Base-by-base conservation (phyloP, 2,888 invertebrate species). In the Germaria angustata region DNA sequence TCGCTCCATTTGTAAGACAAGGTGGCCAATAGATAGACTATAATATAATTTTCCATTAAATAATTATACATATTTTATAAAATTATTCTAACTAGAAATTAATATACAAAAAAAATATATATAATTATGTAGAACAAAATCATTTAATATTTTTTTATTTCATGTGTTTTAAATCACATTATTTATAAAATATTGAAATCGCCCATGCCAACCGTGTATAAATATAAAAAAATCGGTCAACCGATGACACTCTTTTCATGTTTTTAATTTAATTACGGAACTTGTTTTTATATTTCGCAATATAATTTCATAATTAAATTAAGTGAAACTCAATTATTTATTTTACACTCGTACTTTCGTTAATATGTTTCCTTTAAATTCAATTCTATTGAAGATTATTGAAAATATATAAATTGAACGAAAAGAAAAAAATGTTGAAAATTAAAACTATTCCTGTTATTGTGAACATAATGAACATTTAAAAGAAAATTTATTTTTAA, bases 401-500 rank as follows among this genome's bases (percentile, higher is more conserved):
- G 49, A 65, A 59, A 51, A 61, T 20, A 11, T 13, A 65, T 41
- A 17, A 46, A 69, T 39, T 57, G 53, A 53, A 41, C 8, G 20
- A 24, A 8, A 36, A 46, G 28, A 28, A 28, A 28, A 28, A 3
- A 5, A 28, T 28, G 28, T 28, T n/a, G n/a, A n/a, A n/a, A n/a
- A n/a, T n/a, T n/a, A n/a, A 77, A 63, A 80, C 49, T 49, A 59
- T 49, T 76, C 22, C n/a, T 22, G 55, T 72, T 36, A 39, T 53
- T 59, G 17, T 68, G 32, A 57, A 46, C 34, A 34, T 24, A 55
- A n/a, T 63, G 9, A 44, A 51, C 39, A 59, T 73, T 51, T 65
- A 41, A 79, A 59, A 39, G 59, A 76, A 76, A 72, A 77, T 69
- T 77, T 80, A 84, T 84, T 84, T 84, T 81, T 84, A 75, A 75